Conservation (phyloP, 2,113 vertebrate species). For the Odontophorus gujanensis region DNA sequence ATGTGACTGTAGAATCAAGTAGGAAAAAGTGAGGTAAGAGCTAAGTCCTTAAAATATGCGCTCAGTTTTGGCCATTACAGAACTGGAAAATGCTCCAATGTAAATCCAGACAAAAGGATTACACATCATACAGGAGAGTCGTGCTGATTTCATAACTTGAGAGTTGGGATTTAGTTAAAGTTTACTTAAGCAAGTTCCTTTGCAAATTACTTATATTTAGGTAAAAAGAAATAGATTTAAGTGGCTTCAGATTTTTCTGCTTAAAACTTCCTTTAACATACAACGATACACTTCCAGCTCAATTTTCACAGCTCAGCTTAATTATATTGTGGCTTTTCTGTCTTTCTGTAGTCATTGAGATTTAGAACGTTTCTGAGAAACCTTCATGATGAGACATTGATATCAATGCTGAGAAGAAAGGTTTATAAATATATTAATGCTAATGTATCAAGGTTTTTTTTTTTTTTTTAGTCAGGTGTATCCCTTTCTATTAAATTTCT, state of each 20-base stretch:
- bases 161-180: background rate
- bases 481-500: background rate
- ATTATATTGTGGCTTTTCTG: background rate
- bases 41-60: background rate
- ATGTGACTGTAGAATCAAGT: background rate
- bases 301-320: background rate
- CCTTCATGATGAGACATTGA: background rate
- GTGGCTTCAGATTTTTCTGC: background rate
- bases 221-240: background rate
- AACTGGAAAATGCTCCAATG: background rate
- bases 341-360: background rate
- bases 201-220: too few relatives aligned
- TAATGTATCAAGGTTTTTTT: background rate
- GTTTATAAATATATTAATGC: background rate
- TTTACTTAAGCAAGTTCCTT: background rate
- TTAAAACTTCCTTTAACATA: background rate
- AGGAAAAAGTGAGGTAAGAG: background rate
- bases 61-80: background rate
- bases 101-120: background rate
- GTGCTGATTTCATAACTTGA: background rate
- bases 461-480: background rate
- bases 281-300: background rate
- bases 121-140: background rate
- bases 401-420: background rate
- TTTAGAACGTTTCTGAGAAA: background rate